Percentiles rank a stretch among this genome's conserved stretches.
Conservation (phyloP, 2,888 invertebrate genomes). For the Chrysolina americana region DNA sequence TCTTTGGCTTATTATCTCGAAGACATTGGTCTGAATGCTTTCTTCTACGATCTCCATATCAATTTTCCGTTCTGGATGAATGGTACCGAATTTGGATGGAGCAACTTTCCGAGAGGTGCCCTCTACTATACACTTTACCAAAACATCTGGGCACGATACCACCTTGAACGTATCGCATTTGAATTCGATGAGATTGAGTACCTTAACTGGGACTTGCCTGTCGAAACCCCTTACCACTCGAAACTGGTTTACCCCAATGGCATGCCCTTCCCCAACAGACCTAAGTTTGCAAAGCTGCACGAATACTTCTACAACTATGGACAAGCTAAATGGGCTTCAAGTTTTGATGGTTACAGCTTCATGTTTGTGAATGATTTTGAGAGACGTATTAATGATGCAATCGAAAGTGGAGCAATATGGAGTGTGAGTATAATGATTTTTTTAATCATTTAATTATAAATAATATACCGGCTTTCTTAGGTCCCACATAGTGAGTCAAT, state of each 20-base stretch:
- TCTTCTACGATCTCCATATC: slow-evolving; percentile 76
- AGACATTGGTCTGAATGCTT: slow-evolving; percentile 78
- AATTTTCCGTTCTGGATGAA: slow-evolving; percentile 78
- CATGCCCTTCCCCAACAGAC: slow-evolving; percentile 76
- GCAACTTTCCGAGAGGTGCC: neutral
- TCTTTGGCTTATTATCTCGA: slow-evolving; percentile 81
- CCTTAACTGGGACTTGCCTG: slow-evolving; percentile 71
- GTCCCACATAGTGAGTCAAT: no score
- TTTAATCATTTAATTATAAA: no score
- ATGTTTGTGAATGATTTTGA: slow-evolving; percentile 69
- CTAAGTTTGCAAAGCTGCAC: slow-evolving; percentile 72
- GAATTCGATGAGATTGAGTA: slow-evolving; percentile 77
- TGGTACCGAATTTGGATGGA: slow-evolving; percentile 60
- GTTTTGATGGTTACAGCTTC: slow-evolving; percentile 71
- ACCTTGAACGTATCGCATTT: slow-evolving; percentile 81
- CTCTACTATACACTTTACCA: neutral
- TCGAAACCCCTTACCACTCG: slow-evolving; percentile 76
- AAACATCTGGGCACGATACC: slow-evolving; percentile 74
- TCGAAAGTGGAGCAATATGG: slow-evolving; percentile 72
- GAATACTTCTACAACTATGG: slow-evolving; percentile 67
- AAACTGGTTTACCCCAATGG: slow-evolving; percentile 78
- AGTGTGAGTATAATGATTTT: slow-evolving; percentile 56
- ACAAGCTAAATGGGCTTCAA: slow-evolving; percentile 63
- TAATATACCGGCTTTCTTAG: neutral
- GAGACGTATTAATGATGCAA: slow-evolving; percentile 73